Conservation (phyloP, 1,140 invertebrate genomes). For the Drosophila leontia region DNA sequence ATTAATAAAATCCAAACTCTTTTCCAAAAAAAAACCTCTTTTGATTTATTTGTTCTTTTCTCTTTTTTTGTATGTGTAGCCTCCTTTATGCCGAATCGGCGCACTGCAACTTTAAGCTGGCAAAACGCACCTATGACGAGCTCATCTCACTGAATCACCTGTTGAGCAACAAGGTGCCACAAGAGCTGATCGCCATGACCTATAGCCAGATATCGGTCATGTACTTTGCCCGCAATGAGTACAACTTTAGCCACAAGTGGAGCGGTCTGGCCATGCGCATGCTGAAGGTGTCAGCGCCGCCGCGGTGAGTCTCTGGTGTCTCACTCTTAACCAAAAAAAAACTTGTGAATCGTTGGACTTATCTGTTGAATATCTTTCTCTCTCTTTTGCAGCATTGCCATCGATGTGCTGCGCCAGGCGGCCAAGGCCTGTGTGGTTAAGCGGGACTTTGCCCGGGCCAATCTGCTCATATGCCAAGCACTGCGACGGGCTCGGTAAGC, state of each 20-base stretch:
- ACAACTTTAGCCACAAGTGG: conserved; percentile 91
- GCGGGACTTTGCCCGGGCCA: conserved; percentile 92
- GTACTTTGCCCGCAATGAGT: conserved; percentile 93
- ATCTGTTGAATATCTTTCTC: background rate
- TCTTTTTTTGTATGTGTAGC: conserved; percentile 86
- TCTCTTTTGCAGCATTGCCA: conserved; percentile 86
- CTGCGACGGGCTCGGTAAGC: conserved; percentile 89
- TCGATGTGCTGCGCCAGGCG: conserved; percentile 93
- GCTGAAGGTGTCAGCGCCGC: conserved; percentile 87
- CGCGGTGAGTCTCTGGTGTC: conserved; percentile 84
- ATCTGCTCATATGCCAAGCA: conserved; percentile 92
- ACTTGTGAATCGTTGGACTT: background rate
- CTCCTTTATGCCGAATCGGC: conserved; percentile 92
- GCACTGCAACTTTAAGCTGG: conserved; percentile 90
- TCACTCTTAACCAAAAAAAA: background rate
- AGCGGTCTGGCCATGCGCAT: conserved; percentile 90
- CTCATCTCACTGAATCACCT: conserved; percentile 44
- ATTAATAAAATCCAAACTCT: accelerated
- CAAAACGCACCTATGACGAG: conserved; percentile 57
- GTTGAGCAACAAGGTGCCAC: conserved; percentile 49
- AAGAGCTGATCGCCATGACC: conserved; percentile 87
- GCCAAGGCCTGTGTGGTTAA: conserved; percentile 95
- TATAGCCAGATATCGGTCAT: conserved; percentile 92
- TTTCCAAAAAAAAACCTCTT: no score
- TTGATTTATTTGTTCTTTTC: background rate